Evolutionary conservation across 2,888 invertebrate genomes (phyloP).

Genomic region (Artemia sinica): DNA sequence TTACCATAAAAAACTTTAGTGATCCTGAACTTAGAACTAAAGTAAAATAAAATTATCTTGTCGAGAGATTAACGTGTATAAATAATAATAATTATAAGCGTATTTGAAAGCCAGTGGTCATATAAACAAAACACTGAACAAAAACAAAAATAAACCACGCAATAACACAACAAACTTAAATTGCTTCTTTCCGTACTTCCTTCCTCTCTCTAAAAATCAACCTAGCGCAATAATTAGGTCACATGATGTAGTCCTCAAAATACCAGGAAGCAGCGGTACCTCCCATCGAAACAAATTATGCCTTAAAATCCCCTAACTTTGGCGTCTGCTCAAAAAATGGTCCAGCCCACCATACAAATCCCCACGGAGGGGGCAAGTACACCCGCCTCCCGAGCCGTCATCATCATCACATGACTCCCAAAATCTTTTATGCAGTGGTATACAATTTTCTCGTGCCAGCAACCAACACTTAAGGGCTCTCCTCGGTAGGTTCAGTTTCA

Average conservation of each 20-base stretch:
- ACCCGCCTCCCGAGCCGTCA: conserved; percentile 12
- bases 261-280: conserved; percentile 9
- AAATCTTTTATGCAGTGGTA: conserved; percentile 6
- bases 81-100: too few relatives aligned
- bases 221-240: too few relatives aligned
- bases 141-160: too few relatives aligned
- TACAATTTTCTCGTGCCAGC: neutral
- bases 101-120: too few relatives aligned
- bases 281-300: neutral
- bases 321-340: conserved; percentile 2
- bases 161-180: too few relatives aligned
- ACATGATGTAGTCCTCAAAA: neutral
- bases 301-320: neutral
- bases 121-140: neutral
- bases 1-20: too few relatives aligned
- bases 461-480: conserved; percentile 12
- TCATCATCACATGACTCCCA: neutral
- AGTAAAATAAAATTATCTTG: too few relatives aligned
- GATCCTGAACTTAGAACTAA: too few relatives aligned
- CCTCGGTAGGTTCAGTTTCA: conserved; percentile 10
- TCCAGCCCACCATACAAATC: neutral
- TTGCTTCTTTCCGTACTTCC: too few relatives aligned
- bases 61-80: too few relatives aligned
- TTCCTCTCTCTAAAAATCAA: too few relatives aligned
- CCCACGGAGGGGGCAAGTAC: too few relatives aligned